Evolutionary conservation across 2,888 invertebrate genomes (phyloP).

Genomic region (Panopea generosa): DNA sequence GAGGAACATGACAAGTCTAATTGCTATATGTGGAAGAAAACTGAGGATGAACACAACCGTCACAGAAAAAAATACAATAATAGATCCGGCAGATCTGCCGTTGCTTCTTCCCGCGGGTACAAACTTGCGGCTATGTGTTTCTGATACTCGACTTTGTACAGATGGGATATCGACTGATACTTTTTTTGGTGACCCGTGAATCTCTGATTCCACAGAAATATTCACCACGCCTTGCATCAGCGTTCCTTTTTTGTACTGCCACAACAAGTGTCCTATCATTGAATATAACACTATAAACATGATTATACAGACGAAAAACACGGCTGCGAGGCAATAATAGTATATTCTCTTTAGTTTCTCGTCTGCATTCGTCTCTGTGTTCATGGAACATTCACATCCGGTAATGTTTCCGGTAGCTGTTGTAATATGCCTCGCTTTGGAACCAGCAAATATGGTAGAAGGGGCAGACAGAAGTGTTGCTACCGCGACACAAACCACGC

Average conservation of each 20-base stretch:
- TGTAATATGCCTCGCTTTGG: slow-evolving; percentile 24
- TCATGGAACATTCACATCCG: slow-evolving; percentile 65
- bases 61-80: slow-evolving; percentile 66
- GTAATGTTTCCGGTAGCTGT: slow-evolving; percentile 30
- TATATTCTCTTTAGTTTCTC: slow-evolving; percentile 33
- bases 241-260: slow-evolving; percentile 45
- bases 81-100: slow-evolving; percentile 57
- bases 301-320: slow-evolving; percentile 49
- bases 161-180: slow-evolving; percentile 22
- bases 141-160: slow-evolving; percentile 20
- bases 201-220: background rate
- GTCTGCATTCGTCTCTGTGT: slow-evolving; percentile 14
- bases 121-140: slow-evolving; percentile 14
- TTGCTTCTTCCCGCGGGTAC: background rate
- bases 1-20: slow-evolving; percentile 55
- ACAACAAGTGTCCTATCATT: slow-evolving; percentile 48
- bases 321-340: slow-evolving; percentile 42
- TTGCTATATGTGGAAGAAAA: slow-evolving; percentile 67
- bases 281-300: slow-evolving; percentile 47
- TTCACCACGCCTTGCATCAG: slow-evolving; percentile 22
- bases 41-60: slow-evolving; percentile 68
- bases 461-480: slow-evolving; percentile 52
- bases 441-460: slow-evolving; percentile 57
- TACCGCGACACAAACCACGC: slow-evolving; percentile 48
- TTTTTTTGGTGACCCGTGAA: slow-evolving; percentile 17